These are phyloP conservation scores for Heliconius ismenius DNA, from an alignment of 2,888 invertebrate genomes.

Conservation along the genomic window DNA sequence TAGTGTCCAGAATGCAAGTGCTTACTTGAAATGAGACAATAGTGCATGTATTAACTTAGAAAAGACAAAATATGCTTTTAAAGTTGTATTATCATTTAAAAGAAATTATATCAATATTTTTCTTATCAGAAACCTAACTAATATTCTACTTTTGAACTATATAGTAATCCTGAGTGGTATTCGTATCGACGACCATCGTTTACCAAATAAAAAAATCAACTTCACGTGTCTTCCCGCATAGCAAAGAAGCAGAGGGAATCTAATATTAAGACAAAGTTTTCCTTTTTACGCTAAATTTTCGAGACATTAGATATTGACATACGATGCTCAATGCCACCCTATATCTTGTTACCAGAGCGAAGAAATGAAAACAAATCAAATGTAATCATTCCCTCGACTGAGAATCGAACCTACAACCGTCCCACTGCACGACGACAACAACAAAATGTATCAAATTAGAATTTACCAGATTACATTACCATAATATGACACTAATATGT, in stretches of 20 bases:
- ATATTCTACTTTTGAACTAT: not conserved
- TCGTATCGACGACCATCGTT: not conserved
- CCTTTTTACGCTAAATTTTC: not conserved
- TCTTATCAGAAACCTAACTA: not conserved
- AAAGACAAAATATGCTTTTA: not conserved
- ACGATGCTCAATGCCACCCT: too few species aligned
- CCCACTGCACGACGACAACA: not conserved
- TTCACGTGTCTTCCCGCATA: too few species aligned
- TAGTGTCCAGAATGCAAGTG: constrained; percentile 6
- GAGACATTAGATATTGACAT: not conserved
- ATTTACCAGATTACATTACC: constrained; percentile 6
- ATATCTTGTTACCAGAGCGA: not conserved
- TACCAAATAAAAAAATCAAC: not conserved
- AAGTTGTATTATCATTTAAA: not conserved
- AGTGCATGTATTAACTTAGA: not conserved
- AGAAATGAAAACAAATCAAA: not conserved
- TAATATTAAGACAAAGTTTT: not conserved
- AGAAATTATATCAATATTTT: not conserved
- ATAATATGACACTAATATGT: constrained; percentile 25
- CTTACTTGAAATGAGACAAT: not conserved
- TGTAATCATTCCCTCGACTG: not conserved
- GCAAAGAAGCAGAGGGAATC: too few species aligned
- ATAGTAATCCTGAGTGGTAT: not conserved
- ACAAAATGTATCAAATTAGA: not conserved
- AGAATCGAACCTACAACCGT: not conserved